phyloP scores from a whole-genome alignment of 2,113 vertebrate genomes.

The Gymnocephalus cernua region DNA sequence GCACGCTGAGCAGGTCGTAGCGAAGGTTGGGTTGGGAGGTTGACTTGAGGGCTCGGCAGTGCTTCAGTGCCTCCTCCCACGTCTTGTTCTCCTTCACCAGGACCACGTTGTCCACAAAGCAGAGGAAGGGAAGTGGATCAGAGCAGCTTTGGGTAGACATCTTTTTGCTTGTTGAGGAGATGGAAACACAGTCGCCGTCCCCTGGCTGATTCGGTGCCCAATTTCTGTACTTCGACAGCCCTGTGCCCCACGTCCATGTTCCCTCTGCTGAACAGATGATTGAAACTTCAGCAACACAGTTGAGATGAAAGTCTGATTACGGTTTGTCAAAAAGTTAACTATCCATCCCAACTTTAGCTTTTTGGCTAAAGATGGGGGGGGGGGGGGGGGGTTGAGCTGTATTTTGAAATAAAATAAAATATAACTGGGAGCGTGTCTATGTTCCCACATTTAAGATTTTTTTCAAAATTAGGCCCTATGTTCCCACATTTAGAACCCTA shows the following conservation, averaged over 20 bases:
- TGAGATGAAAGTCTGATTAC: neutral
- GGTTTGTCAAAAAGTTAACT: neutral
- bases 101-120: conserved; percentile 37
- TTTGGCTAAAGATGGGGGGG: neutral
- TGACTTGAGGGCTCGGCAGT: conserved; percentile 23
- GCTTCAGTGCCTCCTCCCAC: conserved; percentile 60
- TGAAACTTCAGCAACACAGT: neutral
- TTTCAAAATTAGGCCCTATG: too few relatives aligned
- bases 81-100: conserved; percentile 58
- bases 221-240: neutral
- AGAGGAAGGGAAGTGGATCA: conserved; percentile 23
- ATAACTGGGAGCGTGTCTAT: too few relatives aligned
- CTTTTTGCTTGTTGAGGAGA: rapidly evolving
- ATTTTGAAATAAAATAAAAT: neutral
- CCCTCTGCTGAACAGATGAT: conserved; percentile 21
- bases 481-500: too few relatives aligned
- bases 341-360: neutral
- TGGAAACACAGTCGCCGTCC: conserved; percentile 23
- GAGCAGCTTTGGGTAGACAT: conserved; percentile 32
- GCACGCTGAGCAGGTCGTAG: conserved; percentile 52
- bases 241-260: conserved; percentile 34
- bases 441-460: too few relatives aligned
- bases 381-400: too few relatives aligned
- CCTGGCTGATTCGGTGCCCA: neutral
- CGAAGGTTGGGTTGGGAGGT: rapidly evolving